A percentile compares a stretch with the other conserved stretches of the same genome.
Conservation (phyloP, 1,140 invertebrate species). For the Neodiprion pinetum region DNA sequence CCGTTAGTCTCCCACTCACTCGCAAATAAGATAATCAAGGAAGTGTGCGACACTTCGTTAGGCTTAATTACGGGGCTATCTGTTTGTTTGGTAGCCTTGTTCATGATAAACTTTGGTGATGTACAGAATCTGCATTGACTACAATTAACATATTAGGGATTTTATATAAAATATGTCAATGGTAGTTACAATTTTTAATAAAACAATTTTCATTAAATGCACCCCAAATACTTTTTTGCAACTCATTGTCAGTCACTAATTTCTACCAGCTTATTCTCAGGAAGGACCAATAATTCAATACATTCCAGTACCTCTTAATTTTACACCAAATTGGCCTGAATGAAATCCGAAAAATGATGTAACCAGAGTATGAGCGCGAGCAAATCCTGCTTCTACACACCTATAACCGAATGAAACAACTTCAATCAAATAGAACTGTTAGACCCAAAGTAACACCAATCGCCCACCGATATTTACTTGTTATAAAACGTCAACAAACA, state of each 20-base stretch:
- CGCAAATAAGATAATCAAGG: not conserved
- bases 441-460: conserved; percentile 66
- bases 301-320: no score
- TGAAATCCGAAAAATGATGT: conserved; percentile 70
- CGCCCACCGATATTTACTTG: conserved; percentile 86
- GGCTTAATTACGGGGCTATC: not conserved
- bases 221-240: no score
- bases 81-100: not conserved
- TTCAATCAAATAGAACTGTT: conserved; percentile 69
- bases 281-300: no score
- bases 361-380: conserved; percentile 81
- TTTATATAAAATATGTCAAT: not conserved
- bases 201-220: not conserved
- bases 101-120: not conserved
- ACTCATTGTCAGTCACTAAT: no score
- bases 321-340: conserved; percentile 37
- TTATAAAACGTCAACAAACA: conserved; percentile 28
- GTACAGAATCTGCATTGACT: not conserved
- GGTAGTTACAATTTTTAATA: not conserved
- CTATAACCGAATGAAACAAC: conserved; percentile 77
- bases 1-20: not conserved
- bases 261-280: no score
- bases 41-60: not conserved
- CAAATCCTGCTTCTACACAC: conserved; percentile 76
- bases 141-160: not conserved